Evolutionary conservation across 2,797 vertebrate species (phyloP), one percentile per base, ranked within the genome.

Genomic region (Siniperca undulata): DNA sequence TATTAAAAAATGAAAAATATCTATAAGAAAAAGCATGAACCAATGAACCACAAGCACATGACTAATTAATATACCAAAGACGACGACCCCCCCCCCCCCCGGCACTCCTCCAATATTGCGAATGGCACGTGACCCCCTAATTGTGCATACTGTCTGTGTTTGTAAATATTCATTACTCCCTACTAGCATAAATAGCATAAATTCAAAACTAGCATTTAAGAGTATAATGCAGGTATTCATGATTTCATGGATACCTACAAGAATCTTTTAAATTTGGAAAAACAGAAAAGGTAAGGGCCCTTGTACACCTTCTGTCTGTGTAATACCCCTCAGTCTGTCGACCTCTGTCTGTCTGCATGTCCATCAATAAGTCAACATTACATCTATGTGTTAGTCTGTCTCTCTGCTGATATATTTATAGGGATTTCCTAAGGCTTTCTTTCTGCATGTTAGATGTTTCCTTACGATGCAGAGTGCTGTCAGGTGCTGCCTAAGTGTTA

Each of bases 401-500:
- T 82, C 46, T 86, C 81, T 77, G 62, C 76, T 64, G 84, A 58
- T 86, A 71, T 87, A 84, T 93, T 92, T 86, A 70, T 62, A 86
- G 64, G 80, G 58, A 58, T 87, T 85, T 89, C 90, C 88, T 64
- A 48, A 84, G 87, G 89, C 85, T 65, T 66, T 81, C 58, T 81
- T 58, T 80, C 67, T 80, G 67, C 81, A 40, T 81, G 77, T 46
- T 81, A 2, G 74, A 81, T 69, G 48, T 73, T 86, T 87, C 66
- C 67, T 61, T 50, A 27, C 22, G 52, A 68, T 68, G 70, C 64
- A 3, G 53, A 8, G 61, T 22, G 72, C 81, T 85, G 87, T 89
- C 92, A 83, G 80, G 84, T 88, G 83, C 82, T 84, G 75, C 86
- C 69, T 68, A 60, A 81, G 82, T 89, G 86, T 86, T 66, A 70